Base-by-base conservation (phyloP, 2,888 invertebrate genomes). In the Nomada ruficornis region DNA sequence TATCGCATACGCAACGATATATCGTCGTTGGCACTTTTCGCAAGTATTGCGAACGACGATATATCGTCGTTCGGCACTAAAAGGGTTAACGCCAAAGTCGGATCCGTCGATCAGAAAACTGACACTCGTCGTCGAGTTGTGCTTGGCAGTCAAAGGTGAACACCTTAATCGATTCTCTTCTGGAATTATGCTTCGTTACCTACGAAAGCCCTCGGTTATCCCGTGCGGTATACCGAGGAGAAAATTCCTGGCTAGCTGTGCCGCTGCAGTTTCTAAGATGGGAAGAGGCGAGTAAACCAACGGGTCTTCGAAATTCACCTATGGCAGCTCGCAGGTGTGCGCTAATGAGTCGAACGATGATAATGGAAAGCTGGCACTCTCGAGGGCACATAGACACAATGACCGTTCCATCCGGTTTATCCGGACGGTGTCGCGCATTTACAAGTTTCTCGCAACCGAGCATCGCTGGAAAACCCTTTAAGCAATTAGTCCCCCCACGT, bases 161-260 rank as follows among this genome's bases (percentile, higher is more conserved):
- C 36, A 36, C 36, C 36, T 5, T 7, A 36, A 36, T 36, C 36
- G 36, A 92, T 91, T 92, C 91, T 82, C 86, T 90, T 86, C 91
- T 91, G 91, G 90, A 91, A 90, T 91, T 90, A 90, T 36, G 36
- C 7, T 36, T 36, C 0, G 36, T 36, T 7, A 36, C 89, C 90
- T 90, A 89, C 83, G 86, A 88, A 82, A 84, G 75, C 91, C 92
- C 92, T 47, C 81, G 77, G 77, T 85, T 81, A 81, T 69, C 82
- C 69, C 71, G 57, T 82, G 72, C 83, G 82, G 78, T 83, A 86
- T 83, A 80, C 82, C 76, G 65, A 47, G 55, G 63, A 57, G 18
- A 36, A 50, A 50, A 7, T 23, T 42, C 3, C 29, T 70, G n/a
- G 26, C 29, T 54, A 18, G 13, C 29, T 29, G 10, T 18, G 11